Evolutionary conservation across 2,113 vertebrate genomes (phyloP).

Genomic region (Myotis lucifugus): DNA sequence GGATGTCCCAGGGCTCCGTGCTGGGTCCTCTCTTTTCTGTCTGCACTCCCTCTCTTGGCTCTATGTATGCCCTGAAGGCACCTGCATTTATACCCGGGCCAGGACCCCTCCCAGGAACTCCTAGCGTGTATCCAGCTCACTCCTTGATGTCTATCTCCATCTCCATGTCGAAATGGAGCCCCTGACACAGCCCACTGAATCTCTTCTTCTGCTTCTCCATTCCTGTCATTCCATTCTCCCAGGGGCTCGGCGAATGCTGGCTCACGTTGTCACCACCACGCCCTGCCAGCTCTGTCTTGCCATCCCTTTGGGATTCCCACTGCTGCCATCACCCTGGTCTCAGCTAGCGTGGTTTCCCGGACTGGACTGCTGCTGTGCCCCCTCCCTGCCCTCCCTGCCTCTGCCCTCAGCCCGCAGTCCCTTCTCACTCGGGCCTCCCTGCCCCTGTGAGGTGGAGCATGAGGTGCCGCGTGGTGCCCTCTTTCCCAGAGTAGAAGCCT

Average conservation of each 20-base stretch:
- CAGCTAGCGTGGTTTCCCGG: rapidly evolving
- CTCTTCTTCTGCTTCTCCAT: neutral
- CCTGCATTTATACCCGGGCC: neutral
- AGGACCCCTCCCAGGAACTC: neutral
- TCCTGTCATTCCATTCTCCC: neutral
- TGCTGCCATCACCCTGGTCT: neutral
- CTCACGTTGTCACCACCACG: neutral
- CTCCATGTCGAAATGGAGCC: neutral
- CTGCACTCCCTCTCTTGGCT: neutral
- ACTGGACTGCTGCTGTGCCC: rapidly evolving
- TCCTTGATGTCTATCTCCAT: neutral
- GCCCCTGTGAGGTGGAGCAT: rapidly evolving
- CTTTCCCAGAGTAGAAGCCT: neutral
- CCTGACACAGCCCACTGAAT: too few relatives aligned
- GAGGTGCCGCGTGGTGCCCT: neutral
- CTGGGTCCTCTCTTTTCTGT: neutral
- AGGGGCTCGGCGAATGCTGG: neutral
- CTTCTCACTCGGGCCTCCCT: neutral
- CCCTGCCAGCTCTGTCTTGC: neutral
- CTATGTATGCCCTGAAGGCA: rapidly evolving
- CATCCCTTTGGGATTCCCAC: rapidly evolving
- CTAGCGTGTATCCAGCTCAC: neutral
- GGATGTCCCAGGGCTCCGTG: neutral
- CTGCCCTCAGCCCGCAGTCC: rapidly evolving
- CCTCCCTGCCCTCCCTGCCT: neutral